Evolutionary conservation across 2,888 invertebrate genomes (phyloP).

Genomic region (Agrotis exclamationis): DNA sequence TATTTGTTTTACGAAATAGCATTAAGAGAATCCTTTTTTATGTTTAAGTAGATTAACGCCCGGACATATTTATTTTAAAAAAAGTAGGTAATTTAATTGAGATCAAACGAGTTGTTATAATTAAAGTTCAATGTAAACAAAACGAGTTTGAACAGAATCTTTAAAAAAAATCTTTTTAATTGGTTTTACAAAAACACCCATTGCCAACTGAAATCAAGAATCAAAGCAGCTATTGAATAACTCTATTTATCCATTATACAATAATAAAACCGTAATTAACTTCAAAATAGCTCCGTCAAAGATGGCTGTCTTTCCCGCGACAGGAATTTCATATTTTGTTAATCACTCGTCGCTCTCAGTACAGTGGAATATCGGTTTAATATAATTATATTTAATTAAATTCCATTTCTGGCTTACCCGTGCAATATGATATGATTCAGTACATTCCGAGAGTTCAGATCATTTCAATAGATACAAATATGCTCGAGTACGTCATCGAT

Average conservation of each 20-base stretch:
- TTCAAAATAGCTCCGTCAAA: constrained; percentile 29
- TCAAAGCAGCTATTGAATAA: background rate
- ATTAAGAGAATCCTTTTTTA: constrained; percentile 8
- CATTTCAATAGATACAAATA: constrained; percentile 52
- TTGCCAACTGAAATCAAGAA: constrained; percentile 5
- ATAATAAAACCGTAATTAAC: constrained; percentile 45
- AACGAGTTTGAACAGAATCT: background rate
- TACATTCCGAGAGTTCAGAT: constrained; percentile 58
- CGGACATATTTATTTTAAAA: background rate
- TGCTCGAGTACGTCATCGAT: constrained; percentile 48
- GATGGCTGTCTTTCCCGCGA: constrained; percentile 33
- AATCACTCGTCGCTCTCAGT: constrained; percentile 55
- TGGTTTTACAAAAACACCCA: background rate
- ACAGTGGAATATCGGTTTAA: constrained; percentile 66
- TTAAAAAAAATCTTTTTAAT: background rate
- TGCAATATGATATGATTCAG: constrained; percentile 61
- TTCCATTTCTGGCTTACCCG: constrained; percentile 70
- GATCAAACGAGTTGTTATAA: constrained; percentile 9
- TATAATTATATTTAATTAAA: constrained; percentile 77
- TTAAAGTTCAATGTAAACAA: constrained; percentile 12
- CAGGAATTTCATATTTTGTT: constrained; percentile 76
- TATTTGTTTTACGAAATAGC: constrained; percentile 37
- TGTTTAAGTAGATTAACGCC: background rate
- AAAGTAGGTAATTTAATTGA: constrained; percentile 5
- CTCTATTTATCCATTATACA: constrained; percentile 20